These are phyloP conservation scores for Calliphora vomitoria DNA, from an alignment of 2,888 invertebrate species.

Conservation along the genomic window DNA sequence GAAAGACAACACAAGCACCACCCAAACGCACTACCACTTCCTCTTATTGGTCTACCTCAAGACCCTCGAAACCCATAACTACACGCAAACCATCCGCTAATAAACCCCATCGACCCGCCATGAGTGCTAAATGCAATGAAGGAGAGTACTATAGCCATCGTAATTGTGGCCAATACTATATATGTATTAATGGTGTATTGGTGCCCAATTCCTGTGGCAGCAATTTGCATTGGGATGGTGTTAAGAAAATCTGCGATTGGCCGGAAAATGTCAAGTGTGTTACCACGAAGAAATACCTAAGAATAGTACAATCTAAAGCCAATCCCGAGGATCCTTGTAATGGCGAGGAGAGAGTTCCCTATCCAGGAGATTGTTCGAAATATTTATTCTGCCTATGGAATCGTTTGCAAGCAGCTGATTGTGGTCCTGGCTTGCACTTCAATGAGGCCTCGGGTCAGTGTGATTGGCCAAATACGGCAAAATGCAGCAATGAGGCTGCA, in stretches of 20 bases:
- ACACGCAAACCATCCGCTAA: constrained; percentile 78
- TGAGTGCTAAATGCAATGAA: constrained; percentile 85
- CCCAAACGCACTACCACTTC: constrained; percentile 48
- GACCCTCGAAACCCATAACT: constrained; percentile 71
- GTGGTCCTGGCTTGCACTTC: constrained; percentile 90
- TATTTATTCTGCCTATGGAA: constrained; percentile 93
- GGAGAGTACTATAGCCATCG: constrained; percentile 91
- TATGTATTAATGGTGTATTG: constrained; percentile 91
- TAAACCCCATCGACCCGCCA: constrained; percentile 74
- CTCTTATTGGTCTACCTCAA: constrained; percentile 52
- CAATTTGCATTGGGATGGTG: constrained; percentile 90
- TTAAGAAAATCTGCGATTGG: constrained; percentile 91
- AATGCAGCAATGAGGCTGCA: constrained; percentile 84
- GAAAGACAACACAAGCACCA: constrained; percentile 16
- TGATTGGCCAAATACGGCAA: constrained; percentile 89
- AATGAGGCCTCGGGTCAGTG: constrained; percentile 89
- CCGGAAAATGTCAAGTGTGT: constrained; percentile 88
- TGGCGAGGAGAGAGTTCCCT: constrained; percentile 87
- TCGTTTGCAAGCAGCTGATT: constrained; percentile 89
- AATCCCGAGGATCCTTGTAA: constrained; percentile 86
- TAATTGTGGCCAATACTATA: constrained; percentile 90
- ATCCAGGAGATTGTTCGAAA: constrained; percentile 89
- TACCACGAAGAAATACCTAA: constrained; percentile 81
- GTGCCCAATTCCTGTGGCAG: constrained; percentile 90
- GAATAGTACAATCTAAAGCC: constrained; percentile 77